Percentiles rank a stretch among this genome's conserved stretches.
Conservation (phyloP, 1,140 invertebrate genomes). For the Mizuhopecten yessoensis region DNA sequence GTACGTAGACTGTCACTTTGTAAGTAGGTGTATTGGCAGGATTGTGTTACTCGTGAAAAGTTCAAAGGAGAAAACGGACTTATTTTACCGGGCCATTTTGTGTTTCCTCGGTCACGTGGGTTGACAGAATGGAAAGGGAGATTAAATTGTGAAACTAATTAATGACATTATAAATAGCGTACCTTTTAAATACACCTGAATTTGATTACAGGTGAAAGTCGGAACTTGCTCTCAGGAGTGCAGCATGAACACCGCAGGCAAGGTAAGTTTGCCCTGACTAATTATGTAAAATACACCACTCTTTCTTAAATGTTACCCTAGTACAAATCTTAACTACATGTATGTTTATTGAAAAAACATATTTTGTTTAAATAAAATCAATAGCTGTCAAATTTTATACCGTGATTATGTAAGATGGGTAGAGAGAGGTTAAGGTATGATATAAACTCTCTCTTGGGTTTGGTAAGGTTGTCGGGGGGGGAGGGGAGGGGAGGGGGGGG, state of each 20-base stretch:
- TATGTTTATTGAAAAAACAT: too few relatives aligned
- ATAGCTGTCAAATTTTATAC: too few relatives aligned
- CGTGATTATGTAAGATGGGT: too few relatives aligned
- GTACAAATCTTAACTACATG: background rate
- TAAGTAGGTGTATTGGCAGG: background rate
- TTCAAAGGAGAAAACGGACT: slow-evolving; percentile 23
- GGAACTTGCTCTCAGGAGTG: background rate
- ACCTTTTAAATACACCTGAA: background rate
- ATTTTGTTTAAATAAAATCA: too few relatives aligned
- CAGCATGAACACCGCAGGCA: background rate
- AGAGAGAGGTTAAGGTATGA: too few relatives aligned
- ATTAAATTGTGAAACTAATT: slow-evolving; percentile 7
- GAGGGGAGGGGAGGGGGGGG: too few relatives aligned
- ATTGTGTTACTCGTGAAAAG: background rate
- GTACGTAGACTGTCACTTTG: background rate
- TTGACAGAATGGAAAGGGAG: background rate
- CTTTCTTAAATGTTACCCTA: background rate
- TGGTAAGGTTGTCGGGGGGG: too few relatives aligned
- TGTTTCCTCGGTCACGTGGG: slow-evolving; percentile 5
- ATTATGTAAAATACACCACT: background rate
- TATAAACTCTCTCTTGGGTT: too few relatives aligned
- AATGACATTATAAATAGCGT: slow-evolving; percentile 8
- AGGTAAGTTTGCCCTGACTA: background rate
- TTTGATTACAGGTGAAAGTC: slow-evolving; percentile 27
- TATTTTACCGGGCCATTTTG: background rate